Evolutionary conservation across 1,140 invertebrate species (phyloP).

Genomic region (Zaprionus gabonicus): DNA sequence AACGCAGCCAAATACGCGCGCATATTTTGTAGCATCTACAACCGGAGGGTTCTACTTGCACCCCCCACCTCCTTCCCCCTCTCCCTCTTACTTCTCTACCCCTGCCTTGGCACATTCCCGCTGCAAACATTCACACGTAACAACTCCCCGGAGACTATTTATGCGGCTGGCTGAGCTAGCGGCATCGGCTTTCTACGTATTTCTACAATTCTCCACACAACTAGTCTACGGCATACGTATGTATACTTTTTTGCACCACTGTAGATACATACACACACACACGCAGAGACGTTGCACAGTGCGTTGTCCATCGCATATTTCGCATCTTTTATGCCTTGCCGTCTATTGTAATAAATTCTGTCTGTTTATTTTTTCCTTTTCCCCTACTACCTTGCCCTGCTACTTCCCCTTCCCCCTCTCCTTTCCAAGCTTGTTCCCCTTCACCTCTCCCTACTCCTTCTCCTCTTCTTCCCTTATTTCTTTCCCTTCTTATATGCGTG

Average conservation of each 20-base stretch:
- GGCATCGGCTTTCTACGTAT: slow-evolving; percentile 59
- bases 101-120: neutral
- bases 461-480: neutral
- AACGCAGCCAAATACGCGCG: slow-evolving; percentile 50
- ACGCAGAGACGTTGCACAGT: neutral
- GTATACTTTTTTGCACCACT: slow-evolving; percentile 67
- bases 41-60: neutral
- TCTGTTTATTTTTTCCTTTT: slow-evolving; percentile 35
- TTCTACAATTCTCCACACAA: slow-evolving; percentile 34
- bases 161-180: slow-evolving; percentile 61
- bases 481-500: slow-evolving; percentile 35
- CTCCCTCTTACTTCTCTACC: too few species aligned
- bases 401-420: neutral
- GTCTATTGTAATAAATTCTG: slow-evolving; percentile 74
- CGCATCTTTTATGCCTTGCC: slow-evolving; percentile 67
- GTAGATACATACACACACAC: slow-evolving; percentile 9
- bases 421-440: too few species aligned
- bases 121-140: slow-evolving; percentile 47
- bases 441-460: neutral
- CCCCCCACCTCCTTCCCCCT: too few species aligned
- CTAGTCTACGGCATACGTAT: slow-evolving; percentile 39
- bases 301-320: slow-evolving; percentile 64
- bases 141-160: slow-evolving; percentile 79
- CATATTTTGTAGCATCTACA: slow-evolving; percentile 48
- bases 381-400: slow-evolving; percentile 16